phyloP scores from a whole-genome alignment of 2,888 invertebrate species.

The Magallana nippona region DNA sequence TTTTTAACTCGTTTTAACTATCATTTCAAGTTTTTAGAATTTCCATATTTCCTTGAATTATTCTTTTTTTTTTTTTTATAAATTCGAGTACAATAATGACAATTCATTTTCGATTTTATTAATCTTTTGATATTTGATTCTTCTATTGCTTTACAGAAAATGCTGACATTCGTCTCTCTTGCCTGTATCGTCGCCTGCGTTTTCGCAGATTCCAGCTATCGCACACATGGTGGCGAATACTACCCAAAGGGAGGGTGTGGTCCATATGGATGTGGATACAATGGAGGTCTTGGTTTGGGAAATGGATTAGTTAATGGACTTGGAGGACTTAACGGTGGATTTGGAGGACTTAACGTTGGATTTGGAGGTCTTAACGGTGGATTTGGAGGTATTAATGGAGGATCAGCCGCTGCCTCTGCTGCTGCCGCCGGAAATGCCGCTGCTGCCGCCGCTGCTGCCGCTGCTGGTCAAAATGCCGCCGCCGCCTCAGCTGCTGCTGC shows the following conservation, averaged over 20 bases:
- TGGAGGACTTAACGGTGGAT: background rate
- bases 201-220: background rate
- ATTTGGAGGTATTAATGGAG: background rate
- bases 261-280: background rate
- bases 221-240: background rate
- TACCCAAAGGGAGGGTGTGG: background rate
- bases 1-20: too few species aligned
- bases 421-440: background rate
- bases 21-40: too few species aligned
- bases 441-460: conserved; percentile 5
- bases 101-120: too few species aligned
- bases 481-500: conserved; percentile 1
- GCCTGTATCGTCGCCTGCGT: background rate
- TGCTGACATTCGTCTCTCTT: background rate
- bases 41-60: too few species aligned
- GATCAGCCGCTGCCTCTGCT: background rate
- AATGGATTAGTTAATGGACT: too few species aligned
- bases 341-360: background rate
- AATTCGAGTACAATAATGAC: too few species aligned
- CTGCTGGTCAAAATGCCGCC: conserved; percentile 7
- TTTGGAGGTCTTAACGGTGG: background rate
- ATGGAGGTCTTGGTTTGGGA: background rate
- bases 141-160: background rate
- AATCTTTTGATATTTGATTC: too few species aligned
- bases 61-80: too few species aligned